Evolutionary conservation across 2,797 vertebrate genomes (phyloP).

Genomic region (Rousettus madagascariensis): DNA sequence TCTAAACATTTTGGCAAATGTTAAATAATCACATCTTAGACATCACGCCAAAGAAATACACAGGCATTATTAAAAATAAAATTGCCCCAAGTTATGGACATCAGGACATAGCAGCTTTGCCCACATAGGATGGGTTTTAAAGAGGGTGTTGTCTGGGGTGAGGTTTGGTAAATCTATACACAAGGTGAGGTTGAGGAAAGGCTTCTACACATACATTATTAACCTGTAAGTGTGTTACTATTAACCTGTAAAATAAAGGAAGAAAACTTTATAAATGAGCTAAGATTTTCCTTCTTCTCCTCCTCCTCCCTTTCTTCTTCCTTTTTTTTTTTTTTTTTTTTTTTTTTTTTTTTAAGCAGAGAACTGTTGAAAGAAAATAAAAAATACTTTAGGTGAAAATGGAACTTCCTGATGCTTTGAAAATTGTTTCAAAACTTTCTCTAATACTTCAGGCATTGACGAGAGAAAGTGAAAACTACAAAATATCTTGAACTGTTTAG

Average conservation of each 20-base stretch:
- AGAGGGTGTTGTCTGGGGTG: background rate
- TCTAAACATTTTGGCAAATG: conserved; percentile 78
- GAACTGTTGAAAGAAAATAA: background rate
- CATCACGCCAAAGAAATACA: conserved; percentile 64
- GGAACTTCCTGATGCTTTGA: conserved; percentile 29
- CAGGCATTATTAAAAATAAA: conserved; percentile 64
- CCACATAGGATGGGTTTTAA: background rate
- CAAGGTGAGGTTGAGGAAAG: background rate
- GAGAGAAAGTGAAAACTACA: conserved; percentile 9
- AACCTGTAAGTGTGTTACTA: background rate
- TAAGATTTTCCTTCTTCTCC: background rate
- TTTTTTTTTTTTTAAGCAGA: background rate
- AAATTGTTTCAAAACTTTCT: conserved; percentile 30
- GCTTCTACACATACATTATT: fast-evolving
- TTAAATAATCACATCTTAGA: conserved; percentile 70
- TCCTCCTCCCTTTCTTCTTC: background rate
- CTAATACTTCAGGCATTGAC: background rate
- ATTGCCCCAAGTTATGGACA: background rate
- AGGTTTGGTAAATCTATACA: background rate
- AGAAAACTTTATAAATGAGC: conserved; percentile 15
- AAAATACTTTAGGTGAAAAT: background rate
- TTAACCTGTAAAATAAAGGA: background rate
- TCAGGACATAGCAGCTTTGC: conserved; percentile 35
- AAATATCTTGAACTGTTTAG: conserved; percentile 56
- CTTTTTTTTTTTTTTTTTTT: too few relatives aligned